Evolutionary conservation across 2,797 vertebrate genomes (phyloP).

Genomic region (Takifugu ocellatus): DNA sequence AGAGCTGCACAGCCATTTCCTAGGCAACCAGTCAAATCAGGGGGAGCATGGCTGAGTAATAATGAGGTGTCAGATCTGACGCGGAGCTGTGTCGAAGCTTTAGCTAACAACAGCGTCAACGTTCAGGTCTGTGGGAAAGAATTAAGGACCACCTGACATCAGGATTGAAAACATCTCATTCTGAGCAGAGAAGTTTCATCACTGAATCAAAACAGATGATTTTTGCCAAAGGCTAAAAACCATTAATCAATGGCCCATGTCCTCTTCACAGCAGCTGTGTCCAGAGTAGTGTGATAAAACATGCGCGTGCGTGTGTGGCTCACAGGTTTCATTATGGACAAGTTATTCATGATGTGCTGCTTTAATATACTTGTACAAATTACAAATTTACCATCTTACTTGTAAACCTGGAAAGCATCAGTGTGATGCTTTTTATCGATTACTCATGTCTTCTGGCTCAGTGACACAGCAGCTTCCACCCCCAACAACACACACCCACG

Average conservation of each 20-base stretch:
- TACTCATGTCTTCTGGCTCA: slow-evolving; percentile 30
- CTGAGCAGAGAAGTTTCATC: too few relatives aligned
- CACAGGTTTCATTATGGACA: too few relatives aligned
- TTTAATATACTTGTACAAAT: too few relatives aligned
- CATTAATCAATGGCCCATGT: not conserved
- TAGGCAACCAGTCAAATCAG: slow-evolving; percentile 48
- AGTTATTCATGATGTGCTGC: too few relatives aligned
- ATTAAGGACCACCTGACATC: too few relatives aligned
- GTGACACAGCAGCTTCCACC: slow-evolving; percentile 59
- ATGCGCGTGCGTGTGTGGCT: too few relatives aligned
- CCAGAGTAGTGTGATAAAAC: not conserved
- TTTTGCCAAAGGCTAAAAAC: too few relatives aligned
- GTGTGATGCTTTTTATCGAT: slow-evolving; percentile 46
- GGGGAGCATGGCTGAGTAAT: slow-evolving; percentile 27
- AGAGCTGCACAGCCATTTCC: slow-evolving; percentile 36
- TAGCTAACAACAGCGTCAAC: slow-evolving; percentile 18
- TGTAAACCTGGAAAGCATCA: slow-evolving; percentile 6
- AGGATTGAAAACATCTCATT: too few relatives aligned
- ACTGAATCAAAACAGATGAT: too few relatives aligned
- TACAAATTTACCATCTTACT: not conserved
- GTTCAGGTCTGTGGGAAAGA: too few relatives aligned
- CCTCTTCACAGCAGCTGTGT: not conserved
- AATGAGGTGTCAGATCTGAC: slow-evolving; percentile 29
- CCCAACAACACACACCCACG: slow-evolving; percentile 28
- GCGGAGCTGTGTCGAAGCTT: slow-evolving; percentile 8